Evolutionary conservation across 2,888 invertebrate genomes (phyloP).

Genomic region (Chromoteleia sp.): DNA sequence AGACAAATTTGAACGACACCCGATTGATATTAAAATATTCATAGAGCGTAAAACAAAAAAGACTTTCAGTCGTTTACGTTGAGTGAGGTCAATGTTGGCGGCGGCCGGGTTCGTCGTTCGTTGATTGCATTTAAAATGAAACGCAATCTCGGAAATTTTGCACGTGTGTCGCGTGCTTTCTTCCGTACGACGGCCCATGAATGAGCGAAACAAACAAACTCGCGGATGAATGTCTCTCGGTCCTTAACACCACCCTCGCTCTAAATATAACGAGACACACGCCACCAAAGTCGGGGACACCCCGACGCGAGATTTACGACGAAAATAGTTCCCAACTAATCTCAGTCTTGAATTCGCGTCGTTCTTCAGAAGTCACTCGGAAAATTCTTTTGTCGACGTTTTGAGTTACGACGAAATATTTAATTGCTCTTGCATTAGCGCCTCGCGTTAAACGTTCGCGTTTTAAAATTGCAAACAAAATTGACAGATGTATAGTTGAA

Average conservation of each 20-base stretch:
- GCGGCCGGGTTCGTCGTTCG: constrained; percentile 58
- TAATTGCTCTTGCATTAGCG: constrained; percentile 29
- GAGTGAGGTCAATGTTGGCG: constrained; percentile 54
- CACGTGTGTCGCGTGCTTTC: constrained; percentile 70
- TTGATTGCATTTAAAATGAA: constrained; percentile 61
- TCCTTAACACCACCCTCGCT: constrained; percentile 64
- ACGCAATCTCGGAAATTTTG: constrained; percentile 56
- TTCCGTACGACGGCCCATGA: constrained; percentile 67
- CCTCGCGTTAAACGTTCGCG: not conserved
- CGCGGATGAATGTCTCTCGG: constrained; percentile 61
- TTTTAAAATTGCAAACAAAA: not conserved
- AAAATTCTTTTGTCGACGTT: constrained; percentile 48
- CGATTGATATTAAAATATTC: constrained; percentile 4
- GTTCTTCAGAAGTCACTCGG: constrained; percentile 51
- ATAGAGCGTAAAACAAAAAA: constrained; percentile 1
- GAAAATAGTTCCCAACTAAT: constrained; percentile 60
- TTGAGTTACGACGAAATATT: constrained; percentile 27
- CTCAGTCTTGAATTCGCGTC: constrained; percentile 44
- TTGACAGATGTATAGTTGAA: constrained; percentile 1
- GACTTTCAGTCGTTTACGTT: constrained; percentile 15
- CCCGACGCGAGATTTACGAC: constrained; percentile 62
- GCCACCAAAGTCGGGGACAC: constrained; percentile 56
- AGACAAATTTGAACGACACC: not conserved
- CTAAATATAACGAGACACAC: constrained; percentile 68
- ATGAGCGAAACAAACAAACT: constrained; percentile 68